Percentiles rank a stretch among this genome's conserved stretches.
phyloP scores from a whole-genome alignment of 2,888 invertebrate genomes.

The Stegophylla sp. region DNA sequence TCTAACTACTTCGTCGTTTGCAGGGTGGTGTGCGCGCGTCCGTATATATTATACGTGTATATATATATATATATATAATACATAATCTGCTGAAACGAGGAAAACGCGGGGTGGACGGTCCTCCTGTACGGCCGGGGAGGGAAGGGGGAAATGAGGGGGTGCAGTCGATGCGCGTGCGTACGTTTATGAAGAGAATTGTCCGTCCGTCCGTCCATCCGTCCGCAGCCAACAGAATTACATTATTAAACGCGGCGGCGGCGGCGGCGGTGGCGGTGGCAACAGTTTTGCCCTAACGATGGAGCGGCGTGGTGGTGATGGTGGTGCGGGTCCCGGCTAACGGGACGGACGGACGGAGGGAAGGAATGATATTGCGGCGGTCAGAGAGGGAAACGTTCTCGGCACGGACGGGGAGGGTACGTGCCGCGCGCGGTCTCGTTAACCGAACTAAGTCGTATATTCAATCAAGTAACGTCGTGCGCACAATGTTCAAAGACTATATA shows the following conservation, averaged over 20 bases:
- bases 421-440: slow-evolving; percentile 49
- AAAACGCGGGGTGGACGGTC: too few species aligned
- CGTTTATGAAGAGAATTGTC: slow-evolving; percentile 41
- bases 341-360: background rate
- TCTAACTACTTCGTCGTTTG: slow-evolving; percentile 55
- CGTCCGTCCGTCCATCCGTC: slow-evolving; percentile 14
- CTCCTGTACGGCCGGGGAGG: too few species aligned
- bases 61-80: background rate
- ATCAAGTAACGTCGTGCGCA: slow-evolving; percentile 58
- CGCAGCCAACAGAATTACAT: slow-evolving; percentile 53
- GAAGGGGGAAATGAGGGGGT: background rate
- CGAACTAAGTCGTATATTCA: slow-evolving; percentile 55
- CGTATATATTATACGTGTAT: background rate
- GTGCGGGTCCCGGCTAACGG: background rate
- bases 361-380: background rate
- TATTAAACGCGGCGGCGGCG: slow-evolving; percentile 55
- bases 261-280: background rate
- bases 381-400: background rate
- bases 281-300: background rate
- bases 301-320: background rate
- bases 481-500: slow-evolving; percentile 53
- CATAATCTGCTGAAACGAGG: slow-evolving; percentile 55
- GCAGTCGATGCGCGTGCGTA: slow-evolving; percentile 34
- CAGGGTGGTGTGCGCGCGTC: slow-evolving; percentile 35
- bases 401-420: background rate